phyloP scores from a whole-genome alignment of 1,140 invertebrate genomes.

The Ips nitidus region DNA sequence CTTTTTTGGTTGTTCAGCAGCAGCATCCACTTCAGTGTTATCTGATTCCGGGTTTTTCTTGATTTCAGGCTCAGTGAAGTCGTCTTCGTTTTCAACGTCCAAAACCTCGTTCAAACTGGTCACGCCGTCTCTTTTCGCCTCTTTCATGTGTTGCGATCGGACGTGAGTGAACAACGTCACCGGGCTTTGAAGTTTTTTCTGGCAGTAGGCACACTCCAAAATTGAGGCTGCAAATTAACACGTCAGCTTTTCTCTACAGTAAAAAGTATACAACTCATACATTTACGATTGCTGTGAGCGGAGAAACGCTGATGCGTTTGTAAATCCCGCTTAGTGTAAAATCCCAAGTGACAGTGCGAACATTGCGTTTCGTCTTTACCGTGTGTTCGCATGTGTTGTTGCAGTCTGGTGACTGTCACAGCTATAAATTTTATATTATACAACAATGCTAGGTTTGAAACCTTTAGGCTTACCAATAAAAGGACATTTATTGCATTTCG shows the following conservation, averaged over 20 bases:
- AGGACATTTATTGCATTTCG: slow-evolving; percentile 75
- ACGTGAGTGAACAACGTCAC: slow-evolving; percentile 68
- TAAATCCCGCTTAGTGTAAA: slow-evolving; percentile 55
- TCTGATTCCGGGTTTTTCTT: too few species aligned
- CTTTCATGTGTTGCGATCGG: slow-evolving; percentile 62
- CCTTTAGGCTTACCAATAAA: slow-evolving; percentile 59
- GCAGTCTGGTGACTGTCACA: slow-evolving; percentile 65
- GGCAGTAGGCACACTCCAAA: slow-evolving; percentile 69
- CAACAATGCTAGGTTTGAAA: not conserved
- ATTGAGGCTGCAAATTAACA: slow-evolving; percentile 14
- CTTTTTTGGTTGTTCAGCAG: too few species aligned
- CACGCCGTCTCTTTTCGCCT: slow-evolving; percentile 62
- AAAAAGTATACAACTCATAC: not conserved
- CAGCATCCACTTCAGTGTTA: too few species aligned
- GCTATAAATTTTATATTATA: slow-evolving; percentile 26
- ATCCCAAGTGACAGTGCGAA: slow-evolving; percentile 57
- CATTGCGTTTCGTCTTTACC: slow-evolving; percentile 53
- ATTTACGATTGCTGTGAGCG: slow-evolving; percentile 50
- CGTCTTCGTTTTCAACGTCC: slow-evolving; percentile 49
- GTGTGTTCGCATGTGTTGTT: slow-evolving; percentile 66
- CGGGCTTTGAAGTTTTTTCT: slow-evolving; percentile 64
- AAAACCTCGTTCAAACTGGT: slow-evolving; percentile 61
- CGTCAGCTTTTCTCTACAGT: not conserved
- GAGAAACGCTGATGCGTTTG: slow-evolving; percentile 59
- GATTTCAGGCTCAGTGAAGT: too few species aligned